Evolutionary conservation across 1,140 invertebrate genomes (phyloP), one percentile per base, ranked within the genome.

Genomic region (Melipona quadrifasciata): DNA sequence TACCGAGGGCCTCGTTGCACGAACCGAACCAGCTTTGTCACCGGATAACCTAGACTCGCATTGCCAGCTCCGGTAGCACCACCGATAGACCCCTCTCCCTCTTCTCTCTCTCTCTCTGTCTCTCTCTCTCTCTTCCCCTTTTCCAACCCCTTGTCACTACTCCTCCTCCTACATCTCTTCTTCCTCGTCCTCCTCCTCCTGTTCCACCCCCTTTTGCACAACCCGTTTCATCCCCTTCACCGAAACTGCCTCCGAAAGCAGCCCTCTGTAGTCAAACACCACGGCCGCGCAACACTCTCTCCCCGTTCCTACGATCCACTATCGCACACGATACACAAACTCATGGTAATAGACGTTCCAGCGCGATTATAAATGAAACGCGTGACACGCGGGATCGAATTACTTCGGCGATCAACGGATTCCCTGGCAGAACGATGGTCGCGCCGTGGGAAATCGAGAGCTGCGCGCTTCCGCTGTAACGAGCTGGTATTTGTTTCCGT

Each of bases 31-130:
- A 87, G 92, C 93, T 93, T 93, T 93, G 93, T 93, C 92, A 93
- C 91, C 92, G 90, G 92, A 93, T 93, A 93, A 91, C 91, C 91
- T 91, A 93, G 92, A 92, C 87, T 92, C 90, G 90, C 90, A 87
- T 92, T 92, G 90, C 91, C 90, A 84, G 89, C 90, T 92, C 92
- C 91, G 91, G 89, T 92, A 90, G 91, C 90, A 88, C 68, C 90
- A 87, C 79, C 91, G 90, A 92, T 92, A 92, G 90, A 92, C 74
- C 57, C 64, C 79, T 57, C 61, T 27, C 24, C 27, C n/a, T 27
- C 61, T 65, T 21, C 78, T 34, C 17, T 34, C 27, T 17, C 64
- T 55, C 19, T 57, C 74, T 27, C 70, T 21, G 19, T 21, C 17
- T 21, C 19, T 21, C 4, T 73, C n/a, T 64, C 58, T 58, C 10